phyloP scores from a whole-genome alignment of 2,113 vertebrate genomes.

The Scortum barcoo region DNA sequence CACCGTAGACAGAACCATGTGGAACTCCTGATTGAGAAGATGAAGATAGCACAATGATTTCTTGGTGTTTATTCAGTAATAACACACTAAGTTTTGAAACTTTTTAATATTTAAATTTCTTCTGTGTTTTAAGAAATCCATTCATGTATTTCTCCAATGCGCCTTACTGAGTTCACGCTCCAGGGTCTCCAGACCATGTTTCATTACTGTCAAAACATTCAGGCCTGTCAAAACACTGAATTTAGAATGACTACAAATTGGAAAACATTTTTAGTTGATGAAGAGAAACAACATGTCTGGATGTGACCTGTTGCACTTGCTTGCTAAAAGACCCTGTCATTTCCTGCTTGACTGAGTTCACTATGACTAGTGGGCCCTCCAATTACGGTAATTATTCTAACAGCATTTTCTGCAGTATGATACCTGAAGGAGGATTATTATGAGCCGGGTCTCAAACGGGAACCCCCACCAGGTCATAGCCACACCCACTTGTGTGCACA shows the following conservation, averaged over 20 bases:
- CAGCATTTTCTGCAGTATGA: conserved; percentile 67
- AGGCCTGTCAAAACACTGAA: conserved; percentile 18
- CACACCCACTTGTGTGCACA: background rate
- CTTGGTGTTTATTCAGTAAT: background rate
- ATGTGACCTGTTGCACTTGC: conserved; percentile 41
- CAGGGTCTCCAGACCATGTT: conserved; percentile 12
- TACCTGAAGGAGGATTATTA: conserved; percentile 71
- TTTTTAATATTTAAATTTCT: background rate
- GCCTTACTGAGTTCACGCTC: background rate
- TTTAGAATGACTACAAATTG: conserved; percentile 31
- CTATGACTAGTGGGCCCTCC: conserved; percentile 45
- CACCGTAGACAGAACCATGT: background rate
- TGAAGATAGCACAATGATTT: too few species aligned
- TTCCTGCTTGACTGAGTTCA: conserved; percentile 50
- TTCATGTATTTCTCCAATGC: background rate
- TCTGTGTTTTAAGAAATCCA: background rate
- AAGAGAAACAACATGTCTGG: conserved; percentile 14
- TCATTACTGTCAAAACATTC: conserved; percentile 28
- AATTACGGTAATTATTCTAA: conserved; percentile 74
- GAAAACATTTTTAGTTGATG: conserved; percentile 11
- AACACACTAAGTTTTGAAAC: background rate
- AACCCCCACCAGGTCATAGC: conserved; percentile 5
- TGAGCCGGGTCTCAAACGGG: conserved; percentile 53
- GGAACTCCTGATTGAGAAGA: conserved; percentile 6
- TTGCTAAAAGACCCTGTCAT: conserved; percentile 51